Evolutionary conservation across 2,113 vertebrate genomes (phyloP).

Genomic region (Mastomys coucha): DNA sequence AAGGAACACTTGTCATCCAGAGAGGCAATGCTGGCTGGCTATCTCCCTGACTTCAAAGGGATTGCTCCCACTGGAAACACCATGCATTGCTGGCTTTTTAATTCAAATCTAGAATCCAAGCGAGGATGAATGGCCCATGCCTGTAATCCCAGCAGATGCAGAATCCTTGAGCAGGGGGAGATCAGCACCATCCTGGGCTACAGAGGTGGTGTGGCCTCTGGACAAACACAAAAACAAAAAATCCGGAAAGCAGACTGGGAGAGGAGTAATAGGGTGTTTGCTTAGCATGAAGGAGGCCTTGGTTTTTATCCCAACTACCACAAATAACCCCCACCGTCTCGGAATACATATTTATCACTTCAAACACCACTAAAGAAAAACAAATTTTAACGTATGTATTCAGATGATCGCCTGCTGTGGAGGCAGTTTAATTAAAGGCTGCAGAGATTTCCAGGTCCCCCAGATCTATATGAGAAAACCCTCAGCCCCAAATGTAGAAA

Average conservation of each 20-base stretch:
- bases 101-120: neutral
- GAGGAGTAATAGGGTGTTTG: neutral
- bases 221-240: neutral
- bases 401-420: neutral
- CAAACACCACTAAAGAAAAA: constrained; percentile 21
- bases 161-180: neutral
- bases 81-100: neutral
- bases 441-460: neutral
- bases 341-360: neutral
- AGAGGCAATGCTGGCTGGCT: neutral
- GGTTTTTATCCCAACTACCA: neutral
- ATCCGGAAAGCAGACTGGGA: neutral
- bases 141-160: neutral
- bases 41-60: neutral
- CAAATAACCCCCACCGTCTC: neutral
- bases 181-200: neutral
- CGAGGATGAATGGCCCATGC: no score
- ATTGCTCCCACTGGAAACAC: neutral
- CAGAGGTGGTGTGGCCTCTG: neutral
- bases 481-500: neutral
- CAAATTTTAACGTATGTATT: neutral
- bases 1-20: neutral
- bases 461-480: neutral
- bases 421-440: neutral
- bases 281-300: neutral